Percentiles rank a stretch among this genome's conserved stretches.
Evolutionary conservation across 2,113 vertebrate genomes (phyloP).

Genomic region (Nematolebias whitei): DNA sequence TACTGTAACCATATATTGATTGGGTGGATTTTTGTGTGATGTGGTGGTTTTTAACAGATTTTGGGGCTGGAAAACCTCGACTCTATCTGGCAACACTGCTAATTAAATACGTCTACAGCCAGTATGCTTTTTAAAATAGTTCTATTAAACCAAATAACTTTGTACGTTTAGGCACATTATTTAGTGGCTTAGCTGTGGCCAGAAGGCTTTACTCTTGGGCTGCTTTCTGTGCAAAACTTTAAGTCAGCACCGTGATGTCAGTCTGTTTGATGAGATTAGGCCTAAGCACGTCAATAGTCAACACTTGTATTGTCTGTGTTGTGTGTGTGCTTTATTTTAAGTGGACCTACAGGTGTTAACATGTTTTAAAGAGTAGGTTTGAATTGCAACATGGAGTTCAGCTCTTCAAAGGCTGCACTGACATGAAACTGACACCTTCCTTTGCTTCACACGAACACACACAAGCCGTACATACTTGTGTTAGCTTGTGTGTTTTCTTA

Average conservation of each 20-base stretch:
- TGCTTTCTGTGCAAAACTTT: neutral
- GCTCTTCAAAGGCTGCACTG: conserved; percentile 24
- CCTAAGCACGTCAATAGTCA: neutral
- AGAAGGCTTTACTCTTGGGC: no score
- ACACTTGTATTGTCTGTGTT: neutral
- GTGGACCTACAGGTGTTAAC: conserved; percentile 17
- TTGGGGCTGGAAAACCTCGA: no score
- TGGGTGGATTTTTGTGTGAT: no score
- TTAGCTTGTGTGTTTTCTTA: conserved; percentile 12
- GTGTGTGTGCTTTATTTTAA: conserved; percentile 4
- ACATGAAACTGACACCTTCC: conserved; percentile 31
- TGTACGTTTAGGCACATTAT: neutral
- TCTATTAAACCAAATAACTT: no score
- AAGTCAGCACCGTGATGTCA: neutral
- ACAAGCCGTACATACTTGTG: neutral
- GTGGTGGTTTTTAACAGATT: no score
- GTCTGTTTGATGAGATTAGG: conserved; percentile 8
- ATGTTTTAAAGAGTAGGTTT: conserved; percentile 36
- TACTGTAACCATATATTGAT: no score
- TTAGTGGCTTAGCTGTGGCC: no score
- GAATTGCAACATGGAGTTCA: conserved; percentile 23
- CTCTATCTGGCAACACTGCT: no score
- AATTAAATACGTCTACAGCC: no score
- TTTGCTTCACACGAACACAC: neutral
- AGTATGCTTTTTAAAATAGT: no score